A percentile compares a stretch with the other conserved stretches of the same genome.
These are phyloP conservation scores for Psittacula cyanocephala DNA, from an alignment of 2,113 vertebrate genomes.

Conservation along the genomic window DNA sequence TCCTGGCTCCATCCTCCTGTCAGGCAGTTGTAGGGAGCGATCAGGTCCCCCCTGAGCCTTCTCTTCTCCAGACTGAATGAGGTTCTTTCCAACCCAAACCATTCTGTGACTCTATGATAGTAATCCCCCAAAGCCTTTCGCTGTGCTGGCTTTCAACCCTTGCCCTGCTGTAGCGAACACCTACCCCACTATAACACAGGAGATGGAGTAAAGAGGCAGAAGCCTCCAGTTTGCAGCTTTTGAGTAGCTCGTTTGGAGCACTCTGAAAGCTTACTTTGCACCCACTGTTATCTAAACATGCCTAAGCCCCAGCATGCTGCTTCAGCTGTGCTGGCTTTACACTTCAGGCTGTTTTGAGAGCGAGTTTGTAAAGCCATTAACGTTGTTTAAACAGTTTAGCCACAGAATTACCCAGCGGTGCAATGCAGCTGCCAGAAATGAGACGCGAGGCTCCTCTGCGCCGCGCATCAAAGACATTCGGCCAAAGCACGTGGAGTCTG, in stretches of 20 bases:
- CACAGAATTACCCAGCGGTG: slow-evolving; percentile 49
- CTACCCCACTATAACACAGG: background rate
- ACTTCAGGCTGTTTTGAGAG: slow-evolving; percentile 56
- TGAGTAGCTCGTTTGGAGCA: background rate
- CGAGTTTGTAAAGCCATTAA: slow-evolving; percentile 60
- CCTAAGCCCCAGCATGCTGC: slow-evolving; percentile 39
- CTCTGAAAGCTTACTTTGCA: slow-evolving; percentile 18
- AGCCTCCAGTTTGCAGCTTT: background rate
- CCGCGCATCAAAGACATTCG: background rate
- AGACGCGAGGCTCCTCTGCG: background rate
- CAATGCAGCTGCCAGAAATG: slow-evolving; percentile 15
- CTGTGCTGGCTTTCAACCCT: background rate
- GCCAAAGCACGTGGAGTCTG: background rate
- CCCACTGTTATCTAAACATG: slow-evolving; percentile 55
- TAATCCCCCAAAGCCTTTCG: background rate
- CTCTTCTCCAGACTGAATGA: too few relatives aligned
- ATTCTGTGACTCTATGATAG: background rate
- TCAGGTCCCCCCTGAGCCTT: too few relatives aligned
- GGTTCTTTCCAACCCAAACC: background rate
- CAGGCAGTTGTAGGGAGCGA: too few relatives aligned
- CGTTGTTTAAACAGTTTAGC: slow-evolving; percentile 66
- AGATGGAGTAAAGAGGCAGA: background rate
- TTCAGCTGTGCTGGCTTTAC: slow-evolving; percentile 12
- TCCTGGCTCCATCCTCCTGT: too few relatives aligned
- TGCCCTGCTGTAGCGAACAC: background rate